Evolutionary conservation across 2,797 vertebrate species (phyloP).

Genomic region (Spondyliosoma cantharus): DNA sequence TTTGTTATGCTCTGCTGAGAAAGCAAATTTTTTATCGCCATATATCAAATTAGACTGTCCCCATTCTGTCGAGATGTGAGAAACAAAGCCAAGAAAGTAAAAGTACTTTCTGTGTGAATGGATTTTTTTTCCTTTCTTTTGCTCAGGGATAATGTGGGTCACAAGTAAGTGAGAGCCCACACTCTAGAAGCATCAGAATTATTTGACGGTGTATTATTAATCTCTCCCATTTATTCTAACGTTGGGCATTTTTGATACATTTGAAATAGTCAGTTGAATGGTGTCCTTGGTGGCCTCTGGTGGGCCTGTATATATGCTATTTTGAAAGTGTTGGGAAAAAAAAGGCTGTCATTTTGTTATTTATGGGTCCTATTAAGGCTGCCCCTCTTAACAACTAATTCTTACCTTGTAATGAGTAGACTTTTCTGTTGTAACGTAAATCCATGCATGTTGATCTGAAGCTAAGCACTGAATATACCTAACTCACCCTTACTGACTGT

Average conservation of each 20-base stretch:
- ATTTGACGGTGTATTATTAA: constrained; percentile 56
- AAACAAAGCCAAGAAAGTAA: constrained; percentile 71
- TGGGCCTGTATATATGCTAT: neutral
- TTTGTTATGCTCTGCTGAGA: constrained; percentile 82
- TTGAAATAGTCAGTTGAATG: constrained; percentile 7
- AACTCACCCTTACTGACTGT: constrained; percentile 16
- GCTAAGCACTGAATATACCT: neutral
- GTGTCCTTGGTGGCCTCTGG: neutral
- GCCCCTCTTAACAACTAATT: neutral
- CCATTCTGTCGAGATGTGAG: constrained; percentile 83
- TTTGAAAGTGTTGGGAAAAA: neutral
- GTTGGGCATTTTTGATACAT: constrained; percentile 25
- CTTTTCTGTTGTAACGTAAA: constrained; percentile 6
- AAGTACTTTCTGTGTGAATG: constrained; percentile 72
- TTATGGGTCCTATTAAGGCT: neutral
- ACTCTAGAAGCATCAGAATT: constrained; percentile 52
- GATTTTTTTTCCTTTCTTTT: constrained; percentile 54
- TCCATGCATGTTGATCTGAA: constrained; percentile 18
- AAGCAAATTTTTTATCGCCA: constrained; percentile 80
- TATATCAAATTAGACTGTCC: constrained; percentile 85
- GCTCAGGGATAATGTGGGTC: constrained; percentile 74
- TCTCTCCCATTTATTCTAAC: constrained; percentile 32
- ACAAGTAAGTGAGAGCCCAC: constrained; percentile 58
- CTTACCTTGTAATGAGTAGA: neutral
- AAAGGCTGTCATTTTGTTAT: neutral